Evolutionary conservation across 2,113 vertebrate genomes (phyloP).

Genomic region (Willisornis vidua): DNA sequence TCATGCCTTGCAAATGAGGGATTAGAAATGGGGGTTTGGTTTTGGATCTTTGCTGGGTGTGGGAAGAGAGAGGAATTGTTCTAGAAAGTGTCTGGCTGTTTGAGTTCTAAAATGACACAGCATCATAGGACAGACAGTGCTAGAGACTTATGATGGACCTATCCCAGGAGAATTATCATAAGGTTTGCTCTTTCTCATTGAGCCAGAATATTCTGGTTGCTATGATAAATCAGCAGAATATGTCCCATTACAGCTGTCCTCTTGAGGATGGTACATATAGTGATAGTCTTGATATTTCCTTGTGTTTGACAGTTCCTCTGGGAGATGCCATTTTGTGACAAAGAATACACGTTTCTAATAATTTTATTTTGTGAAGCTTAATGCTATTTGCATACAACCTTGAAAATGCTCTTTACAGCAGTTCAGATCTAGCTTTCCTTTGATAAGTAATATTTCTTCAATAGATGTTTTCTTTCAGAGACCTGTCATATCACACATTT

Average conservation of each 20-base stretch:
- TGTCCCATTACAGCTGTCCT: background rate
- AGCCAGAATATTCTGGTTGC: background rate
- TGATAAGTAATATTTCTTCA: background rate
- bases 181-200: background rate
- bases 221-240: background rate
- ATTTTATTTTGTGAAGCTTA: background rate
- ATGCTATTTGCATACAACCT: background rate
- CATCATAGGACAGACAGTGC: background rate
- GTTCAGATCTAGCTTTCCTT: background rate
- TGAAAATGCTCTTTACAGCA: background rate
- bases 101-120: background rate
- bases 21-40: fast-evolving
- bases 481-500: fast-evolving
- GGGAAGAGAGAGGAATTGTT: background rate
- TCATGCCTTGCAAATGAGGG: background rate
- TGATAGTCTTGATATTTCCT: background rate
- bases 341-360: background rate
- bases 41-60: fast-evolving
- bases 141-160: background rate
- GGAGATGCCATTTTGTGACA: background rate
- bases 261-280: background rate
- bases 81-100: background rate
- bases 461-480: background rate
- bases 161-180: background rate
- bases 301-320: background rate